Conservation (phyloP, 2,888 invertebrate genomes). For the Tetranychus piercei region DNA sequence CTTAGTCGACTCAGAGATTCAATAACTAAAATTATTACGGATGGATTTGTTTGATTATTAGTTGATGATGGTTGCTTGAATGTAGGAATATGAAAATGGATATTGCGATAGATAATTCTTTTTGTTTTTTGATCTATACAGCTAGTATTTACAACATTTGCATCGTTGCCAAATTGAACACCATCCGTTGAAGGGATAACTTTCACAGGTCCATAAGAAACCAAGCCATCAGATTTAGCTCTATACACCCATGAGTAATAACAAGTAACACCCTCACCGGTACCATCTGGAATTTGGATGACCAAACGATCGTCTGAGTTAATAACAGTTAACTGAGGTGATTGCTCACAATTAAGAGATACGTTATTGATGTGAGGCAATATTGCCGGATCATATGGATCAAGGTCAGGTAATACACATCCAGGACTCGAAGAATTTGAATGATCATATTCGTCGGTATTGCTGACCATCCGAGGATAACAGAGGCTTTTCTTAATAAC, state of each 20-base stretch:
- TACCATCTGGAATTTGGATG: not conserved
- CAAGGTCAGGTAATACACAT: not conserved
- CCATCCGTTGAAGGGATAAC: not conserved
- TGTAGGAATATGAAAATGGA: constrained; percentile 5
- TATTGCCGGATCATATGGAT: constrained; percentile 4
- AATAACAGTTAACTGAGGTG: not conserved
- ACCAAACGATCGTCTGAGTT: not conserved
- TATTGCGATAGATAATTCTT: not conserved
- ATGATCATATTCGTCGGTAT: not conserved
- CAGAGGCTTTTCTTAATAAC: not conserved
- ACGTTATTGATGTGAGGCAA: not conserved
- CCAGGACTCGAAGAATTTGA: not conserved
- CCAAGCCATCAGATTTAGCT: not conserved
- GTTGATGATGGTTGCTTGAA: not conserved
- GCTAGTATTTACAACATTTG: not conserved
- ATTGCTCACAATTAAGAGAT: not conserved
- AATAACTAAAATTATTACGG: constrained; percentile 56
- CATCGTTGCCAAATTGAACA: not conserved
- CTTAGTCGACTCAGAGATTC: constrained; percentile 70
- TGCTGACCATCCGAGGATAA: not conserved
- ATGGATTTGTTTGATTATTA: not conserved
- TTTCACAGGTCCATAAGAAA: not conserved
- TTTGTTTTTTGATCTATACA: not conserved
- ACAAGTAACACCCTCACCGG: not conserved
- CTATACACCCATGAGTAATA: not conserved